Evolutionary conservation across 2,113 vertebrate genomes (phyloP).

Genomic region (Thunnus maccoyii): DNA sequence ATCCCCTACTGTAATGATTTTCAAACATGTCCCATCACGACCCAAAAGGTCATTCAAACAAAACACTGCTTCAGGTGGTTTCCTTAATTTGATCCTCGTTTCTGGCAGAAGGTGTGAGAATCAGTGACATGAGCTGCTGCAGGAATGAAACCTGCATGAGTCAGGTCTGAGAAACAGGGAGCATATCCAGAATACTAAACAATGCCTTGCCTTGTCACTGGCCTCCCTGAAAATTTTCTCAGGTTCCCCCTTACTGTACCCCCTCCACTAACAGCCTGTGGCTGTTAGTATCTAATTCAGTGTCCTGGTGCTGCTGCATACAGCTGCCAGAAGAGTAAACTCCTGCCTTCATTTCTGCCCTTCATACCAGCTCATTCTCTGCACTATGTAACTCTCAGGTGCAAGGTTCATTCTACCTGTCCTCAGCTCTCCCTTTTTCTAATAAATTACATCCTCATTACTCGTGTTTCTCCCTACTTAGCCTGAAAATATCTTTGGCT

Average conservation of each 20-base stretch:
- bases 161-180: slow-evolving; percentile 32
- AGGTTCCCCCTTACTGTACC: slow-evolving; percentile 51
- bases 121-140: slow-evolving; percentile 11
- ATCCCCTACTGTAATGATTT: not conserved
- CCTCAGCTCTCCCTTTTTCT: slow-evolving; percentile 12
- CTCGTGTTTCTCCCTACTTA: not conserved
- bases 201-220: slow-evolving; percentile 56
- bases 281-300: slow-evolving; percentile 59
- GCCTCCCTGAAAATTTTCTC: slow-evolving; percentile 49
- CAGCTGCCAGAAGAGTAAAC: slow-evolving; percentile 46
- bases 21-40: slow-evolving; percentile 7
- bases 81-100: slow-evolving; percentile 34
- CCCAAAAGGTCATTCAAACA: slow-evolving; percentile 27
- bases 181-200: slow-evolving; percentile 46
- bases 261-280: slow-evolving; percentile 39
- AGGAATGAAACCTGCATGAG: slow-evolving; percentile 45
- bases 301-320: slow-evolving; percentile 34
- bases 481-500: not conserved
- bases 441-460: slow-evolving; percentile 23
- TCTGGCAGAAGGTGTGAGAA: slow-evolving; percentile 48
- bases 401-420: slow-evolving; percentile 19
- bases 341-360: slow-evolving; percentile 17
- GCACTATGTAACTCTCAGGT: slow-evolving; percentile 11
- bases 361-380: slow-evolving; percentile 33
- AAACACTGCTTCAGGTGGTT: slow-evolving; percentile 52